phyloP scores from a whole-genome alignment of 2,113 vertebrate genomes.

The Pterophyllum scalare region DNA sequence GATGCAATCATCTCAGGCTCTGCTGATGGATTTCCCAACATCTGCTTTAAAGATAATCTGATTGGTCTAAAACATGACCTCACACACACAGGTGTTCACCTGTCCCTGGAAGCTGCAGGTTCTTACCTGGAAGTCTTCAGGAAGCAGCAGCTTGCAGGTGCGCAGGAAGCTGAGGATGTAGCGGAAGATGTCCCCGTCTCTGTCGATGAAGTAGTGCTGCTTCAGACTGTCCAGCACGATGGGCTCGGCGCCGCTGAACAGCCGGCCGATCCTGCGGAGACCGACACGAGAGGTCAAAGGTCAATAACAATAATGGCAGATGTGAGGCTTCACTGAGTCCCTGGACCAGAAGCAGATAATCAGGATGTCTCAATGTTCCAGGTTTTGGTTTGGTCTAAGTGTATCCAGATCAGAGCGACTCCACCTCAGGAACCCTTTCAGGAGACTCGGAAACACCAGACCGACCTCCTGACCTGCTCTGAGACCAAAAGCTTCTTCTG shows the following conservation, averaged over 20 bases:
- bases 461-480: too few species aligned
- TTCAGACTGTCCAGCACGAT: conserved; percentile 98
- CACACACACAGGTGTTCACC: not conserved
- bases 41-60: not conserved
- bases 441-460: too few species aligned
- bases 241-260: conserved; percentile 95
- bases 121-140: conserved; percentile 94
- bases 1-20: not conserved
- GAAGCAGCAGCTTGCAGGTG: conserved; percentile 93
- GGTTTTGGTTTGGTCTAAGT: too few species aligned
- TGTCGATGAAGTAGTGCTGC: conserved; percentile 98
- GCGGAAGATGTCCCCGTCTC: conserved; percentile 95
- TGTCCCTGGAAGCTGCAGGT: fast-evolving
- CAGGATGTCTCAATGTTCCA: too few species aligned
- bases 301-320: not conserved
- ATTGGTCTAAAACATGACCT: not conserved
- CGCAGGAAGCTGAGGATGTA: conserved; percentile 94
- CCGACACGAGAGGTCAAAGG: not conserved
- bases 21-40: not conserved
- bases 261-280: conserved; percentile 87
- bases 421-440: too few species aligned
- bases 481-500: too few species aligned
- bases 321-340: not conserved
- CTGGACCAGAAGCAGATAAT: too few species aligned
- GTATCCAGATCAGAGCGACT: too few species aligned